Evolutionary conservation across 2,888 invertebrate genomes (phyloP), one percentile per base, ranked within the genome.

Genomic region (Idaea straminata): DNA sequence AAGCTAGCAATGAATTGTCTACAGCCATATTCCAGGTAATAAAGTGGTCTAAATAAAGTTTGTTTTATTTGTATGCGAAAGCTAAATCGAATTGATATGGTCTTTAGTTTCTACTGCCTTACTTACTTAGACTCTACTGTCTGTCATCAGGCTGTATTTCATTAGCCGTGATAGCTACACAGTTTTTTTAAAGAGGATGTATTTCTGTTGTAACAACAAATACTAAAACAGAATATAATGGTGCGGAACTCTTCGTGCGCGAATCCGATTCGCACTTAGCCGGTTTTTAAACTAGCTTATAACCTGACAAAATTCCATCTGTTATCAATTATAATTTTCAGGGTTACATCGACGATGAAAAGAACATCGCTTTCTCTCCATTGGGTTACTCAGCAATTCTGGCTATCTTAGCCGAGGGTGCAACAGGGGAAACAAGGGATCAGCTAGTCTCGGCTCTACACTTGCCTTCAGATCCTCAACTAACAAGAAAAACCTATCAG

Each of bases 321-420:
- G 47, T 59, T 61, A 66, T 36, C 61, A 59, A 63, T 66, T 65
- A 64, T 61, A 61, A 66, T 69, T 83, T 87, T 15, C 83, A 94
- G 94, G 92, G 93, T 6, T 93, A 93, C 76, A 93, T 93, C 4
- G 93, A 93, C 36, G 92, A 92, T 73, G 82, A 89, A 59, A 89
- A 84, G 62, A 95, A 95, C 75, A 93, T 94, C 64, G 95, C 95
- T 2, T 94, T 95, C 71, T 95, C 95, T 0, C 95, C 95, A 0
- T 83, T 95, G 59, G 95, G 95, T 0, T 94, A 95, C 69, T 93
- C 95, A 0, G 91, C 94, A 0, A 94, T 95, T 63, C 83, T 95
- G 58, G 95, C 95, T 0, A 94, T 95, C 62, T 80, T 95, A 16
- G 94, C 94, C 0, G 95, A 95, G 85, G 95, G 95, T 13, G 93